Conservation (phyloP, 1,140 invertebrate species). For the Rhyzopertha dominica region DNA sequence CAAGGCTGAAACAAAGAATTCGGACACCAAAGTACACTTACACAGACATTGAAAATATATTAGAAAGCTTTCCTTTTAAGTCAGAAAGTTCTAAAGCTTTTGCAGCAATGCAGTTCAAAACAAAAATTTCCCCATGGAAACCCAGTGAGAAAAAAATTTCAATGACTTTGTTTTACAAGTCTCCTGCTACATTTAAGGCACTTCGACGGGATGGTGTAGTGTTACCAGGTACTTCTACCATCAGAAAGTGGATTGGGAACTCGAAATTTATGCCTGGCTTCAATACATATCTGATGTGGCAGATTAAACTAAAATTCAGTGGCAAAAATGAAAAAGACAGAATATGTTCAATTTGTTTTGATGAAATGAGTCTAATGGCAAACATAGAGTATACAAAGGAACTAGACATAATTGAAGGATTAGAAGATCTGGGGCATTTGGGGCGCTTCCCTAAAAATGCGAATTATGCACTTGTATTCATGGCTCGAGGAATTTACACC, state of each 20-base stretch:
- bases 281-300: not conserved
- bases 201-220: not conserved
- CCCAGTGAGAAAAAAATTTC: not conserved
- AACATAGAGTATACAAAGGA: constrained; percentile 3
- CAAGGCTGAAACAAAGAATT: no score
- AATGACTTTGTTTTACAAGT: not conserved
- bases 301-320: no score
- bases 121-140: not conserved
- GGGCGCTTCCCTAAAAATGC: not conserved
- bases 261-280: not conserved
- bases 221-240: not conserved
- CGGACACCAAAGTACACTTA: no score
- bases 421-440: constrained; percentile 1
- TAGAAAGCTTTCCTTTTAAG: constrained; percentile 1
- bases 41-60: not conserved
- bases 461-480: constrained; percentile 2
- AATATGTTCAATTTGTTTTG: not conserved
- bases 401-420: constrained; percentile 3
- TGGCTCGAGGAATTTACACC: constrained; percentile 1
- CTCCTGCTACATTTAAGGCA: not conserved
- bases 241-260: constrained; percentile 2
- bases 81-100: constrained; percentile 2
- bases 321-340: not conserved
- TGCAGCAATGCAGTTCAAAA: constrained; percentile 5
- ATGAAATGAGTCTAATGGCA: not conserved